A percentile compares a stretch with the other conserved stretches of the same genome.
Evolutionary conservation across 2,797 vertebrate species (phyloP).

Genomic region (Dermochelys coriacea): DNA sequence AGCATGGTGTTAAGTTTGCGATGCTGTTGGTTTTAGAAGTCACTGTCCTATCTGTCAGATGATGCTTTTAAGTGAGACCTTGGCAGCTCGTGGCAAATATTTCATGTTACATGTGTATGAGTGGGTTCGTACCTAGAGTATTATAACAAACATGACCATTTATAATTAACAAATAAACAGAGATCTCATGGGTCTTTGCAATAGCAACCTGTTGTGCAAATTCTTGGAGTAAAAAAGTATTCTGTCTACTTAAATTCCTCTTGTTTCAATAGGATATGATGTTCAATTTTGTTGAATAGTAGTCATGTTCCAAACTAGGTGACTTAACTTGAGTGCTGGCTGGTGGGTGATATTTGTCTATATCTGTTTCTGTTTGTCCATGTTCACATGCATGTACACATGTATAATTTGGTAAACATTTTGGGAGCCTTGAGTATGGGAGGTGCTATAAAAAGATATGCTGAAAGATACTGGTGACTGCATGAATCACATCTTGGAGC

Average conservation of each 20-base stretch:
- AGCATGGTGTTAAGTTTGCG: not conserved
- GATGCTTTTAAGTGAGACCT: not conserved
- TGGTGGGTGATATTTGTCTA: not conserved
- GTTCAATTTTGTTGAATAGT: not conserved
- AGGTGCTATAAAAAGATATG: rapidly evolving
- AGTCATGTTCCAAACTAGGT: rapidly evolving
- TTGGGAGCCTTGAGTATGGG: not conserved
- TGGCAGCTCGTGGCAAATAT: not conserved
- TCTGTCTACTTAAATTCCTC: rapidly evolving
- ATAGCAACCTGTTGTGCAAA: not conserved
- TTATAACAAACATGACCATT: rapidly evolving
- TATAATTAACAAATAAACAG: not conserved
- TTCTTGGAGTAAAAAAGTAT: not conserved
- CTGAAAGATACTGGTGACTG: no score
- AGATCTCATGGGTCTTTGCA: not conserved
- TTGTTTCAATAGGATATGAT: rapidly evolving
- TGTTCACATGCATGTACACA: not conserved
- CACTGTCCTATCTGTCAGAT: not conserved
- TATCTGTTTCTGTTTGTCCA: rapidly evolving
- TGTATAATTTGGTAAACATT: not conserved
- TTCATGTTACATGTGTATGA: rapidly evolving
- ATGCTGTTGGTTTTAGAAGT: not conserved
- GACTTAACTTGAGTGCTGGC: not conserved
- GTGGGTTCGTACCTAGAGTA: rapidly evolving
- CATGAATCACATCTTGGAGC: no score